These are phyloP conservation scores for Macaria liturata DNA, from an alignment of 2,888 invertebrate genomes.

Conservation along the genomic window DNA sequence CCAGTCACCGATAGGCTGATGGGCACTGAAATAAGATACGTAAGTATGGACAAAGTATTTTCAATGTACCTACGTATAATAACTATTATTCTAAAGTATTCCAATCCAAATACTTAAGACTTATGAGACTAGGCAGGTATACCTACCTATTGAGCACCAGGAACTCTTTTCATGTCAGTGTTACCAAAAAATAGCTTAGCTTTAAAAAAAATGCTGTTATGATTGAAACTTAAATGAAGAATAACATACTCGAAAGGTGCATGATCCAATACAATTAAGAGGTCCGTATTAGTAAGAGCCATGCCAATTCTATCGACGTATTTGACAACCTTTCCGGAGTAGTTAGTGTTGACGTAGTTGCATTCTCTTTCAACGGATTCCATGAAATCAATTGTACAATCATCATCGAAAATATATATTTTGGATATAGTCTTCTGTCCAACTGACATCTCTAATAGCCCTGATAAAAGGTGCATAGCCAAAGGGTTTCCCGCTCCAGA, in stretches of 20 bases:
- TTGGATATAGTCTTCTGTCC: conserved; percentile 52
- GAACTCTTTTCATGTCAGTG: too few relatives aligned
- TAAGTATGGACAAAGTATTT: too few relatives aligned
- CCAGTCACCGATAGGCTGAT: conserved; percentile 65
- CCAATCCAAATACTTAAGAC: too few relatives aligned
- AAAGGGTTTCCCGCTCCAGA: conserved; percentile 61
- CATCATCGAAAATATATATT: conserved; percentile 61
- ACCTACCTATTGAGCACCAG: too few relatives aligned
- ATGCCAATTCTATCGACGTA: conserved; percentile 68
- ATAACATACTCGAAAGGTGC: conserved; percentile 59
- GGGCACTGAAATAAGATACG: conserved; percentile 46
- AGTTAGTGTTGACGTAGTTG: conserved; percentile 51
- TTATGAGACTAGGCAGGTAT: too few relatives aligned
- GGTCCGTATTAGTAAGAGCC: conserved; percentile 73
- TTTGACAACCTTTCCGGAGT: conserved; percentile 60
- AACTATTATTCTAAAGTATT: too few relatives aligned
- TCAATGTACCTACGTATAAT: too few relatives aligned
- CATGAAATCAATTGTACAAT: conserved; percentile 53
- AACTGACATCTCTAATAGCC: conserved; percentile 53
- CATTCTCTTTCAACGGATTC: conserved; percentile 63
- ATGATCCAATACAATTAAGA: conserved; percentile 80
- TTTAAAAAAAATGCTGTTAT: too few relatives aligned
- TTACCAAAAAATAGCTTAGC: too few relatives aligned
- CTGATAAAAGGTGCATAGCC: conserved; percentile 62
- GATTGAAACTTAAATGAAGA: neutral